phyloP scores from a whole-genome alignment of 2,888 invertebrate genomes.

The Nudaria mundana region DNA sequence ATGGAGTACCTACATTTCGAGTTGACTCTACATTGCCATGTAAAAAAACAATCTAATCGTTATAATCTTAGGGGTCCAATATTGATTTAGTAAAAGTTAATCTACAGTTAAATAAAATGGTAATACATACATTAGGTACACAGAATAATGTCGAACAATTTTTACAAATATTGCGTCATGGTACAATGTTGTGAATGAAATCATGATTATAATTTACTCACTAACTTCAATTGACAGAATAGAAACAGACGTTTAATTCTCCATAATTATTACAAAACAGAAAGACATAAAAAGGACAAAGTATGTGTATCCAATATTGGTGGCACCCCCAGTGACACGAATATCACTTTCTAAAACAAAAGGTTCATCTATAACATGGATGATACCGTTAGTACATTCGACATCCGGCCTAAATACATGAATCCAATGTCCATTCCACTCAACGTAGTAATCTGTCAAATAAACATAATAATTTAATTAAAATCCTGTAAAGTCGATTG shows the following conservation, averaged over 20 bases:
- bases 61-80: slow-evolving; percentile 5
- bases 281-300: slow-evolving; percentile 49
- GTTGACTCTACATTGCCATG: background rate
- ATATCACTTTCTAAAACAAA: slow-evolving; percentile 92
- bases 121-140: slow-evolving; percentile 13
- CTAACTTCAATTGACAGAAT: slow-evolving; percentile 35
- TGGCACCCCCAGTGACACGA: slow-evolving; percentile 82
- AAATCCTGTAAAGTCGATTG: slow-evolving; percentile 16
- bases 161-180: slow-evolving; percentile 7
- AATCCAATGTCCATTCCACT: slow-evolving; percentile 92
- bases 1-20: slow-evolving; percentile 4
- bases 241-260: slow-evolving; percentile 45
- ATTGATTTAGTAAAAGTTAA: slow-evolving; percentile 16
- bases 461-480: slow-evolving; percentile 16
- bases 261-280: slow-evolving; percentile 53
- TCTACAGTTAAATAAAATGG: slow-evolving; percentile 15
- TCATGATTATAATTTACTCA: slow-evolving; percentile 8
- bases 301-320: slow-evolving; percentile 44
- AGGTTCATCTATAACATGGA: slow-evolving; percentile 95
- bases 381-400: slow-evolving; percentile 96
- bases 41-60: slow-evolving; percentile 3
- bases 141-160: slow-evolving; percentile 8
- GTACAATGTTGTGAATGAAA: slow-evolving; percentile 6
- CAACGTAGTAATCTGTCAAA: slow-evolving; percentile 87
- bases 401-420: slow-evolving; percentile 95